Conservation (phyloP, 2,888 invertebrate species). For the Andrena chrysosceles region DNA sequence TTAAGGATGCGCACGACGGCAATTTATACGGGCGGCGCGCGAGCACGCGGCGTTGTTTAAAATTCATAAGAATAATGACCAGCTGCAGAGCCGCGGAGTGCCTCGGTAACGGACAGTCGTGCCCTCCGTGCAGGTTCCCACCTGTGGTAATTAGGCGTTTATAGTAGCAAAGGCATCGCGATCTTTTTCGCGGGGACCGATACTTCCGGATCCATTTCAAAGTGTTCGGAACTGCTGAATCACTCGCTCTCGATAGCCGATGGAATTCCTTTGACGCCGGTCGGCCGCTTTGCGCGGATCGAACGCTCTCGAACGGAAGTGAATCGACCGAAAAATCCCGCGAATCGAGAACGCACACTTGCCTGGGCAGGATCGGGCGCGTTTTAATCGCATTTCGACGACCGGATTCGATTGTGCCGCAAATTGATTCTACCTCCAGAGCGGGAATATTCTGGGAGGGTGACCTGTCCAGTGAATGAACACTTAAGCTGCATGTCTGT, state of each 20-base stretch:
- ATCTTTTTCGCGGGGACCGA: background rate
- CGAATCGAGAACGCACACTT: background rate
- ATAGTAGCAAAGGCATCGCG: conserved; percentile 15
- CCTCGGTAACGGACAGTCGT: conserved; percentile 49
- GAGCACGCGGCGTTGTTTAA: conserved; percentile 54
- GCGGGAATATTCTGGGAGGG: too few species aligned
- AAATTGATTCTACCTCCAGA: background rate
- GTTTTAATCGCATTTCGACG: background rate
- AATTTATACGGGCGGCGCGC: conserved; percentile 66
- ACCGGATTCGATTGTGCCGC: background rate
- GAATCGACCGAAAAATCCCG: background rate
- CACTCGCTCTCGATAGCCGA: background rate
- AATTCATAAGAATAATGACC: conserved; percentile 69
- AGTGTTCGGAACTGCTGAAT: conserved; percentile 5
- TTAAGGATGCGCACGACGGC: conserved; percentile 69
- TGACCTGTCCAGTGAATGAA: too few species aligned
- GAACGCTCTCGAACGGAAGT: background rate
- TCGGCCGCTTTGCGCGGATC: background rate
- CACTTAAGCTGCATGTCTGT: too few species aligned
- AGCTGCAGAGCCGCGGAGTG: conserved; percentile 50
- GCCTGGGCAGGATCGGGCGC: background rate
- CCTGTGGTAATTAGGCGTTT: conserved; percentile 50
- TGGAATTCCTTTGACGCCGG: conserved; percentile 9
- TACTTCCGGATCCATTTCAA: conserved; percentile 24
- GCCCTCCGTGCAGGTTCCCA: background rate